phyloP scores from a whole-genome alignment of 2,797 vertebrate species.

The Sebastes paucispinis region DNA sequence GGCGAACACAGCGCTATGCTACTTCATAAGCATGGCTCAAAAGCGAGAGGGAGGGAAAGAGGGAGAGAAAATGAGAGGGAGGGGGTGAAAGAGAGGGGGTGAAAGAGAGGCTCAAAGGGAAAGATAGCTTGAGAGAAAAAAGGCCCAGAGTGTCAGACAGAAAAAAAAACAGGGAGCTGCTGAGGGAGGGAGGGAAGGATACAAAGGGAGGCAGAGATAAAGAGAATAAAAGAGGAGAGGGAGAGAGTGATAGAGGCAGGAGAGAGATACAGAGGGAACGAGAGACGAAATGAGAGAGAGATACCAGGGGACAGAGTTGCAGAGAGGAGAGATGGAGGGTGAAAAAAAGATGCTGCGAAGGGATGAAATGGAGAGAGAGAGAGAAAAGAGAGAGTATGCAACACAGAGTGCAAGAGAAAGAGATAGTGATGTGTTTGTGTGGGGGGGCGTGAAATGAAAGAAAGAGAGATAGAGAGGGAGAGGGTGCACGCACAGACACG shows the following conservation, averaged over 20 bases:
- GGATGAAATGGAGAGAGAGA: conserved; percentile 35
- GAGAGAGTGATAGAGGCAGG: conserved; percentile 44
- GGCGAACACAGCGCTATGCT: conserved; percentile 47
- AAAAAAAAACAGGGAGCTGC: conserved; percentile 46
- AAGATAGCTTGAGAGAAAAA: conserved; percentile 67
- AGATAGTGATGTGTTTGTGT: conserved; percentile 62
- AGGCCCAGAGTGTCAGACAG: conserved; percentile 53
- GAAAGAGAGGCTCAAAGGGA: conserved; percentile 67
- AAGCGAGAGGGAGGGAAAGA: conserved; percentile 54
- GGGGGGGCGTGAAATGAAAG: conserved; percentile 59
- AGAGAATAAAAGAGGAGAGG: conserved; percentile 64
- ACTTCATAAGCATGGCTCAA: conserved; percentile 51
- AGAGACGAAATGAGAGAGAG: conserved; percentile 46
- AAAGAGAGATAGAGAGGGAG: conserved; percentile 42
- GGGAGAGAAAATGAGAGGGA: conserved; percentile 55
- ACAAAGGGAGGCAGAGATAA: conserved; percentile 67
- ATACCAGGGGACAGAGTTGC: conserved; percentile 45
- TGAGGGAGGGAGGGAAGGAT: conserved; percentile 58
- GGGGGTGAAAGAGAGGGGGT: conserved; percentile 52
- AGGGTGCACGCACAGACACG: conserved; percentile 82
- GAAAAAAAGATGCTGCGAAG: conserved; percentile 47
- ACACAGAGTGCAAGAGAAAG: conserved; percentile 39
- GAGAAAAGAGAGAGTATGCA: conserved; percentile 16
- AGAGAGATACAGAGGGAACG: conserved; percentile 41
- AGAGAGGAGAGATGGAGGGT: conserved; percentile 48